Evolutionary conservation across 2,888 invertebrate genomes (phyloP).

Genomic region (Apeira syringaria): DNA sequence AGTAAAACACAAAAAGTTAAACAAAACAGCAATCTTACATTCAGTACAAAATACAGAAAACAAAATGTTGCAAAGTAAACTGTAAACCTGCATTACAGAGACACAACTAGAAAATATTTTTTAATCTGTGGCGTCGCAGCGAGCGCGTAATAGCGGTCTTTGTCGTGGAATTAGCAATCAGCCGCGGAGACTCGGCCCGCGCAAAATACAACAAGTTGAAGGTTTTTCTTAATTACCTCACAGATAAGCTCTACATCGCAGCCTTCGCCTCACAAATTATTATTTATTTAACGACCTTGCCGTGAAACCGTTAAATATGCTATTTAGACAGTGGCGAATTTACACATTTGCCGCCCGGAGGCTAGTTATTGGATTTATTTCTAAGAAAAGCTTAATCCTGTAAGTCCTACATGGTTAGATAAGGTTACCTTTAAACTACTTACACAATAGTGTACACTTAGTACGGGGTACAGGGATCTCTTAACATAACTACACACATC

Average conservation of each 20-base stretch:
- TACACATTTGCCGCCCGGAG: too few relatives aligned
- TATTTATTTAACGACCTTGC: slow-evolving; percentile 60
- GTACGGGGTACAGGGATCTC: too few relatives aligned
- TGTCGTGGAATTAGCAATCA: slow-evolving; percentile 79
- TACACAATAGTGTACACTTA: too few relatives aligned
- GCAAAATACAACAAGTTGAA: slow-evolving; percentile 54
- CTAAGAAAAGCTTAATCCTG: too few relatives aligned
- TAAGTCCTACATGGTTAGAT: too few relatives aligned
- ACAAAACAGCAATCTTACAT: too few relatives aligned
- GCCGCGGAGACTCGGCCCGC: slow-evolving; percentile 37
- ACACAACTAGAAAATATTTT: slow-evolving; percentile 43
- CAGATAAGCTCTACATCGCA: slow-evolving; percentile 65
- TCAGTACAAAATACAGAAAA: too few relatives aligned
- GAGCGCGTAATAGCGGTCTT: slow-evolving; percentile 65
- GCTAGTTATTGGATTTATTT: too few relatives aligned
- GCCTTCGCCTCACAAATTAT: slow-evolving; percentile 60
- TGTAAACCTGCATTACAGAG: not conserved
- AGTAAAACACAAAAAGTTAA: too few relatives aligned
- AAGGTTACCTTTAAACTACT: too few relatives aligned
- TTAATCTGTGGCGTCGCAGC: slow-evolving; percentile 54
- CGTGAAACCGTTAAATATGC: slow-evolving; percentile 58
- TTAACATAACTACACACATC: too few relatives aligned
- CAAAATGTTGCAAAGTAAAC: too few relatives aligned
- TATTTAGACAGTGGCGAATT: not conserved
- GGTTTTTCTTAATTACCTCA: slow-evolving; percentile 69